phyloP scores from a whole-genome alignment of 2,113 vertebrate species.

The Neolamprologus sp. region DNA sequence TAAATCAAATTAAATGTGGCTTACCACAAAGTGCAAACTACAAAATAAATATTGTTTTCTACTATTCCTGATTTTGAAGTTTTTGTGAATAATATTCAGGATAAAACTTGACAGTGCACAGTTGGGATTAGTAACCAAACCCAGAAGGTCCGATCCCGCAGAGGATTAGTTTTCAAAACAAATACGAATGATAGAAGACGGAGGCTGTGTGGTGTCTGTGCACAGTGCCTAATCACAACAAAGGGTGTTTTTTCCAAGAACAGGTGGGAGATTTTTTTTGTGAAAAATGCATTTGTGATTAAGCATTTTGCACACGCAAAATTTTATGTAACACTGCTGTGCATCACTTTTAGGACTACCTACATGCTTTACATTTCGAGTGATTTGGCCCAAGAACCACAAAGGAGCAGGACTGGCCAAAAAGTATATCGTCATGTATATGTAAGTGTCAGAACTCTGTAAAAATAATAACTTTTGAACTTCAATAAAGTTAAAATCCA shows the following conservation, averaged over 20 bases:
- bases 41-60: not conserved
- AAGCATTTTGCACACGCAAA: not conserved
- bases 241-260: not conserved
- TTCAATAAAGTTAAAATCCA: not conserved
- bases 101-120: not conserved
- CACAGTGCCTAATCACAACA: not conserved
- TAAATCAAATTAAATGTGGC: not conserved
- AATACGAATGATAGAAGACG: not conserved
- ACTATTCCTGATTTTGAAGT: not conserved
- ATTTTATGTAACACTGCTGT: not conserved
- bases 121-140: not conserved
- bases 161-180: not conserved
- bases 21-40: not conserved
- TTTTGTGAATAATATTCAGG: not conserved
- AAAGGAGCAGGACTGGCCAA: not conserved
- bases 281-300: not conserved
- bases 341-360: not conserved
- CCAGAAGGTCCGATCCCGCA: not conserved
- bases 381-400: not conserved
- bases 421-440: rapidly evolving
- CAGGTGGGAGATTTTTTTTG: not conserved
- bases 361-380: not conserved
- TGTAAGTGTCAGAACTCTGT: not conserved
- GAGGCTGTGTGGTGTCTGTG: not conserved
- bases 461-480: not conserved